These are phyloP conservation scores for Rhea americana DNA, from an alignment of 2,113 vertebrate genomes.

Conservation along the genomic window DNA sequence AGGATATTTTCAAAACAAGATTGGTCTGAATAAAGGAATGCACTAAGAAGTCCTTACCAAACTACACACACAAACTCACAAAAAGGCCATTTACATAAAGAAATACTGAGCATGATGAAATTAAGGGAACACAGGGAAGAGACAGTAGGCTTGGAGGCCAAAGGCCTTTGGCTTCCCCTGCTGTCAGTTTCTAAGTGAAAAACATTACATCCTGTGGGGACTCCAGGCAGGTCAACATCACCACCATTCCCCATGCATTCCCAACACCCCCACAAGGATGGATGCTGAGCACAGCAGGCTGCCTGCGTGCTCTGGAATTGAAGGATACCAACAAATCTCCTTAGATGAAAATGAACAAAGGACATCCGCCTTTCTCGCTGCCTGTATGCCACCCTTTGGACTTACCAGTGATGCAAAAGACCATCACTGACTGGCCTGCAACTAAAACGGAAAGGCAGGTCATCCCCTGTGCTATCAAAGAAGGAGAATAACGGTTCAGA, in stretches of 20 bases:
- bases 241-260: neutral
- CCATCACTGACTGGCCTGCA: neutral
- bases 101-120: neutral
- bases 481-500: neutral
- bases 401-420: neutral
- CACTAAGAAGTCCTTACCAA: neutral
- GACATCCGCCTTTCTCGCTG: neutral
- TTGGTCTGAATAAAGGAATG: neutral
- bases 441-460: neutral
- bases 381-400: neutral
- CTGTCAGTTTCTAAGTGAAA: fast-evolving
- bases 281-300: neutral
- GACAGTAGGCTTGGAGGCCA: neutral
- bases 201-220: too few species aligned
- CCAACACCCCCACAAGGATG: neutral
- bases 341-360: neutral
- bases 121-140: neutral
- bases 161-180: neutral
- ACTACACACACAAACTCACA: neutral
- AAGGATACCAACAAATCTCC: neutral
- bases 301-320: fast-evolving
- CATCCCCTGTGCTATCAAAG: neutral
- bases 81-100: neutral
- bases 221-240: neutral
- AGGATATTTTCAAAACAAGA: neutral